Evolutionary conservation across 2,113 vertebrate species (phyloP), one percentile per base, ranked within the genome.

Genomic region (Lontra canadensis): DNA sequence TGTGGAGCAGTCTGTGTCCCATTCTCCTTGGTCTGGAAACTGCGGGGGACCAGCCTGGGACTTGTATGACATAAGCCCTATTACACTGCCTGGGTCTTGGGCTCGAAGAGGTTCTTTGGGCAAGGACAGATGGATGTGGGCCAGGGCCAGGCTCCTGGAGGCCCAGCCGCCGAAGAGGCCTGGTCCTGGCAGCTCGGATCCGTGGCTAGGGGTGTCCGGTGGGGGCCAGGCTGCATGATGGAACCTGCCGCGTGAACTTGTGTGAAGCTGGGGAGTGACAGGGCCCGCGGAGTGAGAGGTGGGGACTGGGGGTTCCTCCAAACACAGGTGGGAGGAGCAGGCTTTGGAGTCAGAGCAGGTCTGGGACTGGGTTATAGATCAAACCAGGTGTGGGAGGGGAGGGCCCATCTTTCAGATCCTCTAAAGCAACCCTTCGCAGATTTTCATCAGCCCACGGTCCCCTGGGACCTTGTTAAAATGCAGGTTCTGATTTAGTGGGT

Each of bases 401-500:
- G 7, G 39, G n/a, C n/a, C 52, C 23, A 3, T 18, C 26, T 13
- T 3, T 0, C 0, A 1, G 15, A 3, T 21, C 65, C 17, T 36
- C n/a, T 3, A 0, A 5, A 42, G 86, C 81, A 10, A 15, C 9
- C 0, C 29, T 23, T 34, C 20, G 15, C 20, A 31, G 73, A 29
- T 6, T 23, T 29, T 20, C 4, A 7, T 1, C 1, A 0, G 0
- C 26, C 71, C 36, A 12, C 1, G 0, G 0, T 14, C 80, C 61
- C 91, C 2, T 0, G 79, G 87, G 95, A 59, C 6, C 97, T 59
- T 34, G 90, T 96, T 91, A 93, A 69, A 61, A 52, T 29, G 57
- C 47, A 69, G 89, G 57, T 55, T 84, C 82, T 39, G 69, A 88
- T 17, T 52, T 65, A 36, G 71, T 42, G 92, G 57, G 86, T 69